Evolutionary conservation across 2,797 vertebrate species (phyloP), one percentile per base, ranked within the genome.

Genomic region (Cynodonichthys magdalenae): DNA sequence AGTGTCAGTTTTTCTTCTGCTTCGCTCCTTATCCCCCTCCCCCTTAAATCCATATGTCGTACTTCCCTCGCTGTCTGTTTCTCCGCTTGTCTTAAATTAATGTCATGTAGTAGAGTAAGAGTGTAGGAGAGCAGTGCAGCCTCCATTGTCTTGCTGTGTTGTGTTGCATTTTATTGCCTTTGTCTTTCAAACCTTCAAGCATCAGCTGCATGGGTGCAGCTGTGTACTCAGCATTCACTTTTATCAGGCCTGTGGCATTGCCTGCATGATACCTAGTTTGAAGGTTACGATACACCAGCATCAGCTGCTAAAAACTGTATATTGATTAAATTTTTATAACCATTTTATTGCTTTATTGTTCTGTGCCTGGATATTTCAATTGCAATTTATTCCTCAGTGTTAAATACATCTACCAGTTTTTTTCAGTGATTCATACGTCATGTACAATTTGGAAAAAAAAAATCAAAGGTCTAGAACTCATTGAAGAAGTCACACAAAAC

Each of bases 121-220:
- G 59, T 28, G 55, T 81, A 71, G 48, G 41, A 53, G 63, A 71
- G 65, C 69, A 24, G 59, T 53, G 68, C 58, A 39, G 56, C 56
- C 63, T 74, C 63, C 11, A 29, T 79, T 57, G 42, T 65, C 69
- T 66, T 55, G 51, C 66, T 46, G 47, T 79, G 80, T 75, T 89
- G 75, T 80, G 63, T 66, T n/a, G 63, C 64, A 62, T 84, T 88
- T 86, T 87, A 89, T 85, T 84, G 70, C 78, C 74, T 71, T 72
- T 85, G 88, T 87, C 82, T 86, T 81, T 87, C 87, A 81, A 83
- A 84, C 81, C 85, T 82, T 75, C 79, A 82, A 83, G 83, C 67
- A n/a, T 85, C 82, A 75, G 80, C 71, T 89, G 76, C 77, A 77
- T 73, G 80, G 64, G 59, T 71, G 62, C 75, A 77, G 81, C 75